These are phyloP conservation scores for Sorex maritimensis DNA, from an alignment of 2,797 vertebrate species.

Conservation along the genomic window DNA sequence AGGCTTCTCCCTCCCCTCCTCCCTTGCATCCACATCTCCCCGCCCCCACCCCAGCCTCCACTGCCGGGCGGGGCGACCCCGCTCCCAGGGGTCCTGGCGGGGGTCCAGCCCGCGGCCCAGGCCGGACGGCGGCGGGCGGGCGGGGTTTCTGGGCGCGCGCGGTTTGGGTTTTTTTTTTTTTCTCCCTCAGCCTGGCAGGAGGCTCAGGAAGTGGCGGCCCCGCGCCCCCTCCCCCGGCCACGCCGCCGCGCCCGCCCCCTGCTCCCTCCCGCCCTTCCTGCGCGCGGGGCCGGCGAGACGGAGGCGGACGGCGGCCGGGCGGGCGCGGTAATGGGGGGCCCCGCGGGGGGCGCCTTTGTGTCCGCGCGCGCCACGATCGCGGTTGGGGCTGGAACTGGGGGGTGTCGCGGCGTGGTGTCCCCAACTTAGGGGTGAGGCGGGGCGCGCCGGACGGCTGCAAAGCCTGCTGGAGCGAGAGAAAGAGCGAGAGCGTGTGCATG, in stretches of 20 bases:
- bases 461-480: no score
- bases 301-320: constrained; percentile 52
- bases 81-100: constrained; percentile 73
- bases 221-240: constrained; percentile 85
- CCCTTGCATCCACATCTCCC: no score
- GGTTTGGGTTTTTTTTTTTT: constrained; percentile 76
- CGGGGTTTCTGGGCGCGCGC: constrained; percentile 77
- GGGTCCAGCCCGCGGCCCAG: constrained; percentile 72
- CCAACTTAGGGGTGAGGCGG: no score
- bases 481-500: neutral
- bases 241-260: constrained; percentile 81
- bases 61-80: constrained; percentile 42
- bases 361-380: neutral
- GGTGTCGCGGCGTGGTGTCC: no score
- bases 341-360: constrained; percentile 44
- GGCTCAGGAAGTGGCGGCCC: constrained; percentile 84
- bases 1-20: constrained; percentile 85
- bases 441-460: no score
- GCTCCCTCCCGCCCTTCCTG: constrained; percentile 76
- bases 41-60: neutral
- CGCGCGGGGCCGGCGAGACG: constrained; percentile 76
- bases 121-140: constrained; percentile 88
- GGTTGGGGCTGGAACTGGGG: neutral
- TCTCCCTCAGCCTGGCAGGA: constrained; percentile 78
- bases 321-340: constrained; percentile 5